Base-by-base conservation (phyloP, 2,113 vertebrate species). In the Climacteris rufus region DNA sequence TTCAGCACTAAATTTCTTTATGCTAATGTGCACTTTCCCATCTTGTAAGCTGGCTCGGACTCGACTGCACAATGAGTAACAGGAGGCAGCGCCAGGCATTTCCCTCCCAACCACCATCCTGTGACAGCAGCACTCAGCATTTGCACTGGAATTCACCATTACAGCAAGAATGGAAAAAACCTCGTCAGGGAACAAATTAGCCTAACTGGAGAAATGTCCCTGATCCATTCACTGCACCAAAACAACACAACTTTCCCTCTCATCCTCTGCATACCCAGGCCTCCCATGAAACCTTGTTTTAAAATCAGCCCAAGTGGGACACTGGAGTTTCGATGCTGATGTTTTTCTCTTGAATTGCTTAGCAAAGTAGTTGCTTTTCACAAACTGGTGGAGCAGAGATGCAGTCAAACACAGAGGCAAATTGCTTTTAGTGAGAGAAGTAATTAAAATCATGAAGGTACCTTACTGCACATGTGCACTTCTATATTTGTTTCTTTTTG, bases 161-260 rank as follows among this genome's bases (percentile, higher is more conserved):
- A 75, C 63, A 59, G 45, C 76, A 93, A 93, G 64, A 93, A 93
- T 52, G 94, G 95, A 92, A 94, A 92, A 95, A 94, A 80, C 4
- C 9, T 71, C 6, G 0, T 83, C 88, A 96, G 80, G 56, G 90
- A 94, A 95, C 49, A 92, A 91, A 94, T 81, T 21, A 88, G 57
- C 52, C 84, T 49, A 60, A 84, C 39, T 71, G 76, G 82, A 94
- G 80, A 94, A 94, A 95, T 5, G 28, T 79, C 87, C 61, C 83
- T 40, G 25, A 40, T 63, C 65, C 77, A 16, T 44, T 69, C 90
- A 65, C 37, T 76, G 82, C 59, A 79, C 45, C 79, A 56, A 76
- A 94, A 87, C 80, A 94, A 64, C 57, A 40, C 65, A 87, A 42
- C 53, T 89, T 85, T 71, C 68, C 74, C 30, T 83, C 76, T 66